These are phyloP conservation scores for Sepioteuthis lessoniana DNA, from an alignment of 2,888 invertebrate genomes.

Conservation along the genomic window DNA sequence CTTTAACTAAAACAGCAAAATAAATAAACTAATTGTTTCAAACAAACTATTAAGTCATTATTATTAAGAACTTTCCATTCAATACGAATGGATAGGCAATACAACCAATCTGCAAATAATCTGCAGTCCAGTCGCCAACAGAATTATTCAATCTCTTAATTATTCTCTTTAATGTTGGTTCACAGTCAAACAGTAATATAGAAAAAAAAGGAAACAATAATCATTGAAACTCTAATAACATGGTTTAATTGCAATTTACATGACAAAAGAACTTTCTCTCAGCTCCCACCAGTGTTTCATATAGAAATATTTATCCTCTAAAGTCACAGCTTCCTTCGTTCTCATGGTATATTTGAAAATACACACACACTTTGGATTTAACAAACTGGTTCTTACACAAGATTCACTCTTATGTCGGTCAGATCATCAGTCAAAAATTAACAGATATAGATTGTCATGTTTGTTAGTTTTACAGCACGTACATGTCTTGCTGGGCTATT, in stretches of 20 bases:
- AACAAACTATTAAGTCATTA: no score
- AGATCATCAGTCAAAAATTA: neutral
- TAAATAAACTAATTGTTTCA: no score
- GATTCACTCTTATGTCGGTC: neutral
- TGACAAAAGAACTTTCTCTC: neutral
- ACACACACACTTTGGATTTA: neutral
- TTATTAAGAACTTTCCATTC: no score
- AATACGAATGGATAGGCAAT: no score
- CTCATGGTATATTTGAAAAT: neutral
- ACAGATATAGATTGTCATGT: neutral
- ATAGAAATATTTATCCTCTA: neutral
- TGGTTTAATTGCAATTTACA: neutral
- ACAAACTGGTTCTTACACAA: neutral
- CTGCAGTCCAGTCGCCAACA: no score
- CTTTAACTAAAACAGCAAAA: no score
- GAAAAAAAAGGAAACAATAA: neutral
- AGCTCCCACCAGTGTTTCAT: neutral
- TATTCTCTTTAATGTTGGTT: no score
- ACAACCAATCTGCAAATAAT: no score
- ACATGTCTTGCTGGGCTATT: no score
- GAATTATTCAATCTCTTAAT: no score
- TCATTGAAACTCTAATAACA: neutral
- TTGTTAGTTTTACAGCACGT: no score
- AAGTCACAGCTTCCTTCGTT: neutral
- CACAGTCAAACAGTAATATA: no score